A percentile compares a stretch with the other conserved stretches of the same genome.
Conservation (phyloP, 1,140 invertebrate species). For the Venturia canescens region DNA sequence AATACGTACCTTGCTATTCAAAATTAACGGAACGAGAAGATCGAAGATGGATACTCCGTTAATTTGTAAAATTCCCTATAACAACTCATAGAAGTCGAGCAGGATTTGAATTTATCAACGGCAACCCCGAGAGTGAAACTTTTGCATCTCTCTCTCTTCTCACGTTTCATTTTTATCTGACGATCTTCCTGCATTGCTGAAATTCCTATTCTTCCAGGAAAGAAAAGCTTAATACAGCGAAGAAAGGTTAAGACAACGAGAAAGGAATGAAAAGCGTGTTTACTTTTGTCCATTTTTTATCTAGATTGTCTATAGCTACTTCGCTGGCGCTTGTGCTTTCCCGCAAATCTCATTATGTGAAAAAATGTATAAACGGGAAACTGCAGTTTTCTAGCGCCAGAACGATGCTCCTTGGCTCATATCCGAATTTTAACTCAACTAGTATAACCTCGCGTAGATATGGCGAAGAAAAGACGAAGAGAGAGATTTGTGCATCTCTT, state of each 20-base stretch:
- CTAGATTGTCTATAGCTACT: background rate
- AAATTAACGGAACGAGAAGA: too few relatives aligned
- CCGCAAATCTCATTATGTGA: conserved; percentile 40
- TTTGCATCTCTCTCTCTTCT: background rate
- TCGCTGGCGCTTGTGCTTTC: conserved; percentile 11
- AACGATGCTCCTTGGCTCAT: conserved; percentile 38
- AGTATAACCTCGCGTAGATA: background rate
- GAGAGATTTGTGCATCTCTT: background rate
- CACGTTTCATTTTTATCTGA: background rate
- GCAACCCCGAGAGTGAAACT: background rate
- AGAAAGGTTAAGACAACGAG: background rate
- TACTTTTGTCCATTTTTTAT: background rate
- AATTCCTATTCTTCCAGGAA: background rate
- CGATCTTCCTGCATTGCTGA: background rate
- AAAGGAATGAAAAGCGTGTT: background rate
- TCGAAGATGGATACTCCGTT: too few relatives aligned
- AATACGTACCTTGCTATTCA: too few relatives aligned
- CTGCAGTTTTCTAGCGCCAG: conserved; percentile 1
- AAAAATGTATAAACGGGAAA: conserved; percentile 15
- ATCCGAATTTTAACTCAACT: conserved; percentile 45
- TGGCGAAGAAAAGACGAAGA: background rate
- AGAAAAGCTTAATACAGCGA: background rate
- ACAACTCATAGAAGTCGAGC: too few relatives aligned
- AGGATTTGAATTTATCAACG: background rate
- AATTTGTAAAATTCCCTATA: too few relatives aligned